A percentile compares a stretch with the other conserved stretches of the same genome.
Evolutionary conservation across 2,888 invertebrate species (phyloP).

Genomic region (Leptinotarsa rubiginosa): DNA sequence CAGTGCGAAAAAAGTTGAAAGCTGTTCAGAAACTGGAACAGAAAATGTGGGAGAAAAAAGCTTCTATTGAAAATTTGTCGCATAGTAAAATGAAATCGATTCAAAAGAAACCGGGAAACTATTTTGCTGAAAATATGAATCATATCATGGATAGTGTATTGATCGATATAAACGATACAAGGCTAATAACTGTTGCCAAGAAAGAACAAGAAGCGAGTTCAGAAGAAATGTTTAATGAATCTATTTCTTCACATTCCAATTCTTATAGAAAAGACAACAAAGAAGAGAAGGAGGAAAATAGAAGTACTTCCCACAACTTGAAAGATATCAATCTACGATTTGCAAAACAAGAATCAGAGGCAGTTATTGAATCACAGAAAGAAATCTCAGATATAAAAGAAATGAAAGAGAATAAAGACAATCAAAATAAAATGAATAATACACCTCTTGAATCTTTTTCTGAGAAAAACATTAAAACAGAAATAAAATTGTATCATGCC

Average conservation of each 20-base stretch:
- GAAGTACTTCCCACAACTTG: no score
- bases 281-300: no score
- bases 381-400: no score
- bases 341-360: no score
- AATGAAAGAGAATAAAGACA: no score
- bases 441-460: no score
- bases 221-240: not conserved
- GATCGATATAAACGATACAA: not conserved
- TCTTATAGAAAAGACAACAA: not conserved
- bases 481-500: no score
- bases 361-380: no score
- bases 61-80: not conserved
- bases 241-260: not conserved
- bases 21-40: not conserved
- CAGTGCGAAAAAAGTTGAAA: not conserved
- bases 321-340: no score
- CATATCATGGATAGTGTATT: conserved; percentile 8
- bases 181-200: not conserved
- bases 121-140: conserved; percentile 1
- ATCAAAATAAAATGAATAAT: no score
- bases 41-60: not conserved
- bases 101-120: not conserved
- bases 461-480: no score
- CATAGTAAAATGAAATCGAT: not conserved
- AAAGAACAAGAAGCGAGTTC: not conserved